A percentile compares a stretch with the other conserved stretches of the same genome.
phyloP scores from a whole-genome alignment of 2,797 vertebrate genomes.

The Gallirallus australis region DNA sequence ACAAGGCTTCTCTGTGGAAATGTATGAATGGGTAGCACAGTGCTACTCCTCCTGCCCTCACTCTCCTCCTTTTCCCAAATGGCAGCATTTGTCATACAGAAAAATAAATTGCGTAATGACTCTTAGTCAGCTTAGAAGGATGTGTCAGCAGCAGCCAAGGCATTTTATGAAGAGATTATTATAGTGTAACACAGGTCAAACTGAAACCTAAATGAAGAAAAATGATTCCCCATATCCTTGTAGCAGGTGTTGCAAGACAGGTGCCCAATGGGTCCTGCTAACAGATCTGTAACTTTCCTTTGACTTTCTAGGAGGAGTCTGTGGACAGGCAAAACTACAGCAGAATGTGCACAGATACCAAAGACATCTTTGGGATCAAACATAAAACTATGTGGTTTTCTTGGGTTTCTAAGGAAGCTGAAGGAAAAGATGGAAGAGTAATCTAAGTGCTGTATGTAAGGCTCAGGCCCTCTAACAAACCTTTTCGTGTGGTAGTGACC shows the following conservation, averaged over 20 bases:
- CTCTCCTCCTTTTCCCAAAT: not conserved
- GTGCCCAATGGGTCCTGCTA: not conserved
- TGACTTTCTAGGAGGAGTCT: not conserved
- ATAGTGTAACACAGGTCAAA: not conserved
- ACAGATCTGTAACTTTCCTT: not conserved
- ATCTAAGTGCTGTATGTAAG: not conserved
- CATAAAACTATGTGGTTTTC: not conserved
- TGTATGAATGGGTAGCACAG: fast-evolving
- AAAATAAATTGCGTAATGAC: not conserved
- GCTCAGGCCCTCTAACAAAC: not conserved
- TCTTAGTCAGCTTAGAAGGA: not conserved
- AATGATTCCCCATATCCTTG: not conserved
- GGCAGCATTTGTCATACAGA: not conserved
- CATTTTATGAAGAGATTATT: not conserved
- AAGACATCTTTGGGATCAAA: not conserved
- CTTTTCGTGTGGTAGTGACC: not conserved
- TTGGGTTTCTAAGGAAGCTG: not conserved
- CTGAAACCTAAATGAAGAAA: not conserved
- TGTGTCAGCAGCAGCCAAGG: not conserved
- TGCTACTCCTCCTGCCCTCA: fast-evolving
- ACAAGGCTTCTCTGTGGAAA: not conserved
- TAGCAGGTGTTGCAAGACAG: not conserved
- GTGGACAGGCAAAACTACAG: not conserved
- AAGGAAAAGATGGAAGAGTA: not conserved
- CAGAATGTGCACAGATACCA: not conserved